phyloP scores from a whole-genome alignment of 2,888 invertebrate genomes.

The Eristalinus aeneus region DNA sequence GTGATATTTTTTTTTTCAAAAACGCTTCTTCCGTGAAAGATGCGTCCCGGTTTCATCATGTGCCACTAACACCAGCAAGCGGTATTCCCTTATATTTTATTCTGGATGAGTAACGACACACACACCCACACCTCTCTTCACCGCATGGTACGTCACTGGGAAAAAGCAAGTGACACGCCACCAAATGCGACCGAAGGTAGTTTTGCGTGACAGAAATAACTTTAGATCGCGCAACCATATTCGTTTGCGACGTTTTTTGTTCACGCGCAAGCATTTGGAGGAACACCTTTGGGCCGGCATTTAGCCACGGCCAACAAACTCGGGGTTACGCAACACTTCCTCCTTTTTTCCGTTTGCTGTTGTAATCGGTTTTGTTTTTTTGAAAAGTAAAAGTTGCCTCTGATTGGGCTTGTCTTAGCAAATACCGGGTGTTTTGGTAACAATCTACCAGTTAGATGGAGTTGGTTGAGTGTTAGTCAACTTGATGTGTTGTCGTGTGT shows the following conservation, averaged over 20 bases:
- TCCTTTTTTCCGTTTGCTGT: background rate
- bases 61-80: too few relatives aligned
- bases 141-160: background rate
- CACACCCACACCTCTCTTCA: background rate
- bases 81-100: background rate
- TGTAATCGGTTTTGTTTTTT: background rate
- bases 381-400: background rate
- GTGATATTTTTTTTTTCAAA: too few relatives aligned
- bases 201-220: conserved; percentile 18
- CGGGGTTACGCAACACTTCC: background rate
- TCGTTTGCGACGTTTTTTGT: background rate
- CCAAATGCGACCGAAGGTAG: background rate
- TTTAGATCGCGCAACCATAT: conserved; percentile 1
- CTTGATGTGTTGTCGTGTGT: background rate
- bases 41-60: too few relatives aligned
- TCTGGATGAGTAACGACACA: background rate
- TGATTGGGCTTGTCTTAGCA: background rate
- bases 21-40: too few relatives aligned
- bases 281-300: background rate
- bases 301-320: conserved; percentile 13
- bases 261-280: conserved; percentile 1
- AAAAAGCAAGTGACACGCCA: background rate
- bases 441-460: background rate
- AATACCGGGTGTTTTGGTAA: background rate
- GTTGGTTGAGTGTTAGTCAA: background rate